Percentiles rank a stretch among this genome's conserved stretches.
Evolutionary conservation across 2,113 vertebrate genomes (phyloP).

Genomic region (Heterotis niloticus): DNA sequence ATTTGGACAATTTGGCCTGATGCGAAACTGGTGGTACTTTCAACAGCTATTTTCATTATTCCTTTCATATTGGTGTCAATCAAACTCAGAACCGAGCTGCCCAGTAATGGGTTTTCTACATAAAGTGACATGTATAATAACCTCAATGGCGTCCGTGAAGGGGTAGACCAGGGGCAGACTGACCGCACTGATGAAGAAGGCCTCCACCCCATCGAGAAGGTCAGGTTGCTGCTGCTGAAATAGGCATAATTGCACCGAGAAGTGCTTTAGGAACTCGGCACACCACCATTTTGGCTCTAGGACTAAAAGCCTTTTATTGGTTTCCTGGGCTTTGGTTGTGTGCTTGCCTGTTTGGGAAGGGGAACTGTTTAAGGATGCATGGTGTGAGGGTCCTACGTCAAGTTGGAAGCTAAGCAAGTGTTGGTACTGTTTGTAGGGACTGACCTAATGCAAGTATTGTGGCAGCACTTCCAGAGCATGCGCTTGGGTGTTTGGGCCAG

Average conservation of each 20-base stretch:
- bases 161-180: constrained; percentile 2
- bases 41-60: not conserved
- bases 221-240: constrained; percentile 5
- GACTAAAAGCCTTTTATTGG: constrained; percentile 8
- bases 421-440: too few species aligned
- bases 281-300: not conserved
- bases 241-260: not conserved
- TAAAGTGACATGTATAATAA: not conserved
- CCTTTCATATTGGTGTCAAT: not conserved
- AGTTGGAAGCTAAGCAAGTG: too few species aligned
- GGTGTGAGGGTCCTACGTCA: too few species aligned
- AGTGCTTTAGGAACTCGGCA: not conserved
- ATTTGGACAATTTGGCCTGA: too few species aligned
- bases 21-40: not conserved
- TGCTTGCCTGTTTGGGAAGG: not conserved
- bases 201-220: constrained; percentile 11
- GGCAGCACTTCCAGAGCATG: too few species aligned
- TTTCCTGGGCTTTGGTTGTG: not conserved
- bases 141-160: too few species aligned
- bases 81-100: not conserved
- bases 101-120: not conserved
- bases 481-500: too few species aligned
- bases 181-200: not conserved
- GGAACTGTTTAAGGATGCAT: not conserved
- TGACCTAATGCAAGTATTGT: too few species aligned